These are phyloP conservation scores for Stomatorhinus walkeri DNA, from an alignment of 2,797 vertebrate species.

Conservation along the genomic window DNA sequence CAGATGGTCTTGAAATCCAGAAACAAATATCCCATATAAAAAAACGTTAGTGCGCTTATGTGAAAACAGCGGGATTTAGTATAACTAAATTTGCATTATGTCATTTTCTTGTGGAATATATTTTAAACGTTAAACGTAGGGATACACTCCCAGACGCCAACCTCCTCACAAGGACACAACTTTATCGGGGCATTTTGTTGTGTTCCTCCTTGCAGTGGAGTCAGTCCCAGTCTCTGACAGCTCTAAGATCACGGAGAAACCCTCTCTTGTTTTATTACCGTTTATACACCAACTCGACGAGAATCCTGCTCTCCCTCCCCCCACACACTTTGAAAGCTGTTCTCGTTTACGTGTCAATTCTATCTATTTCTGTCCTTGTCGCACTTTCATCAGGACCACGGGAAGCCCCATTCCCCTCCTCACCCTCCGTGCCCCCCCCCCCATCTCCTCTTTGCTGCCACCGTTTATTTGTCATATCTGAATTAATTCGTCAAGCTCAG, in stretches of 20 bases:
- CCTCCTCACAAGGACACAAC: background rate
- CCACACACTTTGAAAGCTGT: constrained; percentile 15
- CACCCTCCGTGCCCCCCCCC: background rate
- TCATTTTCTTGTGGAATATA: background rate
- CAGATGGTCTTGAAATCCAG: background rate
- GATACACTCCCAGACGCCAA: background rate
- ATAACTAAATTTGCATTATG: background rate
- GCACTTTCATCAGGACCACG: constrained; percentile 34
- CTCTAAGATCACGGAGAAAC: background rate
- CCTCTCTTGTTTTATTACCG: background rate
- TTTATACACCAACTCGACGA: background rate
- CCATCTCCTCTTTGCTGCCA: background rate
- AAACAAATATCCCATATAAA: background rate
- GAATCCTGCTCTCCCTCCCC: constrained; percentile 17
- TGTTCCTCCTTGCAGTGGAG: background rate
- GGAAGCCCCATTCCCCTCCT: constrained; percentile 29
- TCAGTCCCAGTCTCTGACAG: background rate
- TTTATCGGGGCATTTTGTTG: background rate
- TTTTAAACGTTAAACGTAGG: background rate
- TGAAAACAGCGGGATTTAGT: background rate
- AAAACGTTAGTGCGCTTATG: background rate
- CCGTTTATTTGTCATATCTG: constrained; percentile 4
- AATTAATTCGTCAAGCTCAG: background rate
- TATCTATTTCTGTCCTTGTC: constrained; percentile 14
- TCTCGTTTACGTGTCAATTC: constrained; percentile 11